Conservation (phyloP, 2,113 vertebrate genomes). For the Muntiacus muntjak region DNA sequence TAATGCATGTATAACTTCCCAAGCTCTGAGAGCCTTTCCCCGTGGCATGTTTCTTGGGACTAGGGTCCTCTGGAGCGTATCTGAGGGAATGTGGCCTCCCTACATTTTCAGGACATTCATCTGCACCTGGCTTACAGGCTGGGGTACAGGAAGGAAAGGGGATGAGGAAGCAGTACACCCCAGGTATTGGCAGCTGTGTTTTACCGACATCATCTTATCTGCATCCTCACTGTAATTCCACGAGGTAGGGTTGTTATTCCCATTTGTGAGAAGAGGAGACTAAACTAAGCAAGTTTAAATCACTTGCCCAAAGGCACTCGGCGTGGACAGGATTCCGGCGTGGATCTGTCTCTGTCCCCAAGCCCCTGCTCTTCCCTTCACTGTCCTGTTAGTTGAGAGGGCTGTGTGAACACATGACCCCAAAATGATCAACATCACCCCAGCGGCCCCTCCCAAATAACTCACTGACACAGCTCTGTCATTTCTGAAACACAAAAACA, state of each 20-base stretch:
- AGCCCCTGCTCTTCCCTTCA: not conserved
- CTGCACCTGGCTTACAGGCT: not conserved
- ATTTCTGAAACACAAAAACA: conserved; percentile 38
- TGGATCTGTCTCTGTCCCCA: not conserved
- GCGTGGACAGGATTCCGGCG: not conserved
- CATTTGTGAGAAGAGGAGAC: not conserved
- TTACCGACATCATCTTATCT: not conserved
- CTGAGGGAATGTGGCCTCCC: not conserved
- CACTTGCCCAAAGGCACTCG: not conserved
- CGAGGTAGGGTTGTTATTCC: not conserved
- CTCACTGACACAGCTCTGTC: not conserved
- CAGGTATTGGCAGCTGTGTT: not conserved
- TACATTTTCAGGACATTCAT: not conserved
- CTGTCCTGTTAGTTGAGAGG: not conserved
- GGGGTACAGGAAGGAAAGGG: not conserved
- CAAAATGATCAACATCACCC: not conserved
- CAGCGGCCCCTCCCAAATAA: not conserved
- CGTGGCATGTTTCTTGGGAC: not conserved
- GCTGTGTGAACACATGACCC: not conserved
- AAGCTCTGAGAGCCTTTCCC: not conserved
- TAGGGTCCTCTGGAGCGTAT: not conserved
- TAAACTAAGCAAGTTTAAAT: not conserved
- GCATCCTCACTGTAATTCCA: not conserved
- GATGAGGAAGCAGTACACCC: not conserved
- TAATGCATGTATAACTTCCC: not conserved